These are phyloP conservation scores for Rhinopomastus cyanomelas DNA, from an alignment of 2,113 vertebrate species.

Conservation along the genomic window DNA sequence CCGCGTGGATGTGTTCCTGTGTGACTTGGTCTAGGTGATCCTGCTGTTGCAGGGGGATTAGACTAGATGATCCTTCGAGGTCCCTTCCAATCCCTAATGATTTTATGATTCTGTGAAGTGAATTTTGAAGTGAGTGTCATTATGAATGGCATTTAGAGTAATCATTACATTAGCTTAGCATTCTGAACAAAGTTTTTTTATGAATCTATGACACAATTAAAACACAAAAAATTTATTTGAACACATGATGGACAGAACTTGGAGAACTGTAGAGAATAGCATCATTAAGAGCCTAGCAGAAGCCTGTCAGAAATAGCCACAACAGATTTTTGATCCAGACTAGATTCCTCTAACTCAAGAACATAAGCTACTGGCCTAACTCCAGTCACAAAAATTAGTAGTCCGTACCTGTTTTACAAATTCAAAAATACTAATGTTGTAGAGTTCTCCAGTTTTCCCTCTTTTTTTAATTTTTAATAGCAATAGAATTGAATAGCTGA, in stretches of 20 bases:
- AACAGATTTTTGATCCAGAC: neutral
- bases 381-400: neutral
- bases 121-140: neutral
- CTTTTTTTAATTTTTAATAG: neutral
- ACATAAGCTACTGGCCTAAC: neutral
- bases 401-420: neutral
- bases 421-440: neutral
- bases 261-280: neutral
- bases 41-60: too few species aligned
- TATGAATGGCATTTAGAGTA: neutral
- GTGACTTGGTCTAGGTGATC: too few species aligned
- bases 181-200: neutral
- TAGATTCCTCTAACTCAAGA: neutral
- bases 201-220: neutral
- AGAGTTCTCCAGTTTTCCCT: accelerated
- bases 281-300: neutral
- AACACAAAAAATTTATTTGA: neutral
- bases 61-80: too few species aligned
- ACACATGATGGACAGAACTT: neutral
- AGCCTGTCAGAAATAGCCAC: neutral
- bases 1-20: too few species aligned
- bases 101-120: too few species aligned
- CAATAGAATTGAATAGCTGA: neutral
- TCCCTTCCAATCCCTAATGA: too few species aligned
- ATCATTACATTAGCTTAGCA: neutral